Conservation (phyloP, 2,113 vertebrate genomes). For the Lepus europaeus region DNA sequence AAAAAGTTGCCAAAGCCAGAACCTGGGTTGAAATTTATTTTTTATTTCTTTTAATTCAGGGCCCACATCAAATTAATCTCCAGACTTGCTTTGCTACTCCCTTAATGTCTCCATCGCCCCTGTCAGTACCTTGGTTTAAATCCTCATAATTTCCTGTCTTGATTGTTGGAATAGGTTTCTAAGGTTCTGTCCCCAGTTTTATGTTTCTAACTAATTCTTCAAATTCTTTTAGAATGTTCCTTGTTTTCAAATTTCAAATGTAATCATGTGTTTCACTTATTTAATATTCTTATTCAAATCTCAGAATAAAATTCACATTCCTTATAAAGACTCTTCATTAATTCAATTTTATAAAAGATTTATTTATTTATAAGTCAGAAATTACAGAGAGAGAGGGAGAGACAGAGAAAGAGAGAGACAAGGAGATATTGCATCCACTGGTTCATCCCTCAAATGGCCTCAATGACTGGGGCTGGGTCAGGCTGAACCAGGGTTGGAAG, state of each 20-base stretch:
- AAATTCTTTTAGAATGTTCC: not conserved
- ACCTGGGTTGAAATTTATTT: not conserved
- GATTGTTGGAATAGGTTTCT: not conserved
- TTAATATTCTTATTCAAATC: not conserved
- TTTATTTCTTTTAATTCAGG: not conserved
- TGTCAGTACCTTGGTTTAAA: not conserved
- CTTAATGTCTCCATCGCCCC: not conserved
- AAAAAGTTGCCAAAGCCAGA: not conserved
- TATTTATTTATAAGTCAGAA: no score
- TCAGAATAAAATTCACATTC: not conserved
- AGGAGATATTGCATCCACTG: no score
- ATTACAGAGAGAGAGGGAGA: no score
- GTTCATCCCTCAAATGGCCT: no score
- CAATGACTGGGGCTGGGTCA: no score
- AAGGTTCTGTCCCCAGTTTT: not conserved
- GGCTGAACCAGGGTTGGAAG: no score
- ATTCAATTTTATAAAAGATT: no score
- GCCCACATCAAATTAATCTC: not conserved
- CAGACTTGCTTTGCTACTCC: not conserved
- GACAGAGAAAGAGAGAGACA: no score
- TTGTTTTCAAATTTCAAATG: slow-evolving; percentile 27
- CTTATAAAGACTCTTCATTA: not conserved
- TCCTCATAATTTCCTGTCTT: not conserved
- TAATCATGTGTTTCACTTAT: not conserved
- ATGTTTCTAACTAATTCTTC: not conserved